Evolutionary conservation across 2,113 vertebrate species (phyloP).

Genomic region (Toxostoma redivivum): DNA sequence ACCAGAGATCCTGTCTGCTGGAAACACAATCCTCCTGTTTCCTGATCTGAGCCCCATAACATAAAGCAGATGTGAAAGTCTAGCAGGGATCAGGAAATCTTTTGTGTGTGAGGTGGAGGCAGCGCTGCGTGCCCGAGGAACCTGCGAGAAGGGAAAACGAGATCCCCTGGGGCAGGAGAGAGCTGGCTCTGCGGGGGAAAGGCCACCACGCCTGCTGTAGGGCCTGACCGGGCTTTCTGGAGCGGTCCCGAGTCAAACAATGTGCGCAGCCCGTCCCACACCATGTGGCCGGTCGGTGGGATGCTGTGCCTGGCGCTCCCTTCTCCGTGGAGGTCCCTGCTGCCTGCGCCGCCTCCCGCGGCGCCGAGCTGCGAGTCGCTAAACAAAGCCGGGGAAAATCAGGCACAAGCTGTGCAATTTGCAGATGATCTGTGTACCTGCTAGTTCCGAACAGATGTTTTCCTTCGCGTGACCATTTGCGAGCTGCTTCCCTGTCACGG

Average conservation of each 20-base stretch:
- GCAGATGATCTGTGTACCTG: slow-evolving; percentile 49
- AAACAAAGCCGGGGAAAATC: slow-evolving; percentile 7
- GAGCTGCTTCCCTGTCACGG: slow-evolving; percentile 42
- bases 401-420: slow-evolving; percentile 27
- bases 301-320: not conserved
- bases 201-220: rapidly evolving
- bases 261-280: rapidly evolving
- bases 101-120: not conserved
- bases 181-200: not conserved
- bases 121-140: not conserved
- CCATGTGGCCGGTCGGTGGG: not conserved
- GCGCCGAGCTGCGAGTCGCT: not conserved
- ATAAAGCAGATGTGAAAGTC: slow-evolving; percentile 34
- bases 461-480: slow-evolving; percentile 11
- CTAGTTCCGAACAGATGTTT: slow-evolving; percentile 46
- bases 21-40: slow-evolving; percentile 24
- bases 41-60: not conserved
- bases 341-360: not conserved
- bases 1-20: slow-evolving; percentile 25
- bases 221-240: not conserved
- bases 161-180: not conserved
- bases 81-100: slow-evolving; percentile 1
- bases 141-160: not conserved
- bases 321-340: rapidly evolving
- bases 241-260: rapidly evolving